phyloP scores from a whole-genome alignment of 2,797 vertebrate genomes.

The Melanotaenia parkinsoni region DNA sequence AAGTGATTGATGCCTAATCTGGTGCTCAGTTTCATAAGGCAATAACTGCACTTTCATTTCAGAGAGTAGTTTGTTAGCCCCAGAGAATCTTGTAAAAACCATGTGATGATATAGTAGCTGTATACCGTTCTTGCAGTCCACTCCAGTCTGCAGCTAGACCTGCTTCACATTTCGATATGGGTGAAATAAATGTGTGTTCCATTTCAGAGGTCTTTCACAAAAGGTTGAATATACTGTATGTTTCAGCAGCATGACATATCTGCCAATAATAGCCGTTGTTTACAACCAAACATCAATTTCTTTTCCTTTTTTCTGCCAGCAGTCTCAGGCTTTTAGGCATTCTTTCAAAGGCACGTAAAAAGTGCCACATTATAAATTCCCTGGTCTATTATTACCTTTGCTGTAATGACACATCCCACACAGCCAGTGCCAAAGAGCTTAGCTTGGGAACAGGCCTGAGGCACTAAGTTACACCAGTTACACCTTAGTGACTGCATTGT shows the following conservation, averaged over 20 bases:
- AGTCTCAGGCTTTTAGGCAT: conserved; percentile 53
- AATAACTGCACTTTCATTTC: conserved; percentile 76
- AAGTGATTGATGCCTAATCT: conserved; percentile 73
- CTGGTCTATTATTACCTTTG: conserved; percentile 75
- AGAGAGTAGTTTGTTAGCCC: conserved; percentile 69
- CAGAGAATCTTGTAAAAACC: conserved; percentile 63
- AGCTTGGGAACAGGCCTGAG: conserved; percentile 64
- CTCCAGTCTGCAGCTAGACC: conserved; percentile 34
- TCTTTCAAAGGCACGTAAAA: conserved; percentile 67
- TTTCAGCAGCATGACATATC: conserved; percentile 64
- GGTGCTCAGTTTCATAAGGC: conserved; percentile 68
- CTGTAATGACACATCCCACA: conserved; percentile 78
- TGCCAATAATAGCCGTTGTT: conserved; percentile 65
- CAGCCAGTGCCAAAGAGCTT: conserved; percentile 70
- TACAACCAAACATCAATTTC: conserved; percentile 61
- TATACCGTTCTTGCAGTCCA: conserved; percentile 9
- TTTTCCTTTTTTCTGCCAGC: conserved; percentile 21
- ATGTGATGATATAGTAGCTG: conserved; percentile 54
- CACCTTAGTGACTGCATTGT: conserved; percentile 64
- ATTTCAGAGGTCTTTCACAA: conserved; percentile 44
- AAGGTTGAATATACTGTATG: conserved; percentile 54
- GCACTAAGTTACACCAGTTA: conserved; percentile 67
- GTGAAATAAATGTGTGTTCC: conserved; percentile 56
- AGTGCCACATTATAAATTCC: conserved; percentile 74
- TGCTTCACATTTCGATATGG: conserved; percentile 46